Percentiles rank a stretch among this genome's conserved stretches.
phyloP scores from a whole-genome alignment of 2,797 vertebrate genomes.

The Silurus lanzhouensis region DNA sequence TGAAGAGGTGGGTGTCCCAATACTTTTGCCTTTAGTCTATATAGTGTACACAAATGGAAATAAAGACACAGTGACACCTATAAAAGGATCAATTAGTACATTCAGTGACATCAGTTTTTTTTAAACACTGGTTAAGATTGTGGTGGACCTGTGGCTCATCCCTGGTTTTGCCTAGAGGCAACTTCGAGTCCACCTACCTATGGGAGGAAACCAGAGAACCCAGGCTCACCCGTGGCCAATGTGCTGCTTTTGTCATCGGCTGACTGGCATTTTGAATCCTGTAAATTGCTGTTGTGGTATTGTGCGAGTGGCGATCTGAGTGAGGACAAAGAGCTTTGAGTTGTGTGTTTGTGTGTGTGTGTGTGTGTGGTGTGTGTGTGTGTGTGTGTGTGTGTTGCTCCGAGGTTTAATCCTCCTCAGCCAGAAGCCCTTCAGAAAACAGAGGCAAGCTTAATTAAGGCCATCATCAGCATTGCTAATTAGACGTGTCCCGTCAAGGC shows the following conservation, averaged over 20 bases:
- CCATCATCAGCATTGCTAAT: conserved; percentile 68
- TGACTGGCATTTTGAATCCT: conserved; percentile 3
- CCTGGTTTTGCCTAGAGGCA: not conserved
- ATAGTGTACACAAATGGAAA: not conserved
- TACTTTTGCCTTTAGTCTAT: too few species aligned
- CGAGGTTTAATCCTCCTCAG: conserved; percentile 41
- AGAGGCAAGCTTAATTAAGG: conserved; percentile 66
- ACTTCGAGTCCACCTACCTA: not conserved
- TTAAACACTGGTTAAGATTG: not conserved
- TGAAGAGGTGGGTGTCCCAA: too few species aligned
- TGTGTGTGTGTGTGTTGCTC: conserved; percentile 1
- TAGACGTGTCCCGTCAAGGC: conserved; percentile 65
- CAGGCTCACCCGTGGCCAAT: not conserved
- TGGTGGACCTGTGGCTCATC: not conserved
- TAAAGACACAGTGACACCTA: not conserved
- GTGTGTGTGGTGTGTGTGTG: not conserved
- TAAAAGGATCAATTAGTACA: not conserved
- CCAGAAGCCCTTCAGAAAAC: conserved; percentile 57
- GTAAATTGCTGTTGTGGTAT: not conserved
- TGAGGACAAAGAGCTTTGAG: not conserved
- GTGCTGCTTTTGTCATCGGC: not conserved
- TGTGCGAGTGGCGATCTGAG: not conserved
- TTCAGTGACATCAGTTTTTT: not conserved
- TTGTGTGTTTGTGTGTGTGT: not conserved
- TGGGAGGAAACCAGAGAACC: not conserved